phyloP scores from a whole-genome alignment of 2,797 vertebrate species.

The Rhinatrema bivittatum region DNA sequence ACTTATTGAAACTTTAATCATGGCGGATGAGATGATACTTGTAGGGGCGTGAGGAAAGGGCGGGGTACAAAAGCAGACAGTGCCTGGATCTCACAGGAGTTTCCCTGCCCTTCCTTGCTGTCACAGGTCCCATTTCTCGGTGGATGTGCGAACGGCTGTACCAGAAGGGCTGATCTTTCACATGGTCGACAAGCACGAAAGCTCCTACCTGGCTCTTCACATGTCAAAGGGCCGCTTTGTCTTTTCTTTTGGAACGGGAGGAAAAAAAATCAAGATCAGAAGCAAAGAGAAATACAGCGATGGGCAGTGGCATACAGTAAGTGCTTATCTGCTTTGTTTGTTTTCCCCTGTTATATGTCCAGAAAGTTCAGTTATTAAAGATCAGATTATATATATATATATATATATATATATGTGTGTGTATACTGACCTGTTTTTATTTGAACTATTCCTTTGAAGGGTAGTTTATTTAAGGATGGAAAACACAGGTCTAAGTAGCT shows the following conservation, averaged over 20 bases:
- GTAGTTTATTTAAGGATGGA: too few relatives aligned
- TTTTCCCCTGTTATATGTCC: too few relatives aligned
- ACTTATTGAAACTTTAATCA: too few relatives aligned
- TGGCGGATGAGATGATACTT: too few relatives aligned
- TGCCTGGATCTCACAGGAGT: neutral
- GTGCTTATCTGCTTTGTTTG: conserved; percentile 16
- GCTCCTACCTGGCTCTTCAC: conserved; percentile 68
- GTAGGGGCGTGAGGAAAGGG: neutral
- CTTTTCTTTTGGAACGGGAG: conserved; percentile 56
- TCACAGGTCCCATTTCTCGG: conserved; percentile 70
- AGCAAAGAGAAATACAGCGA: conserved; percentile 78
- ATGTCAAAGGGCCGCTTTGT: conserved; percentile 78
- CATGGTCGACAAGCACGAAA: conserved; percentile 49
- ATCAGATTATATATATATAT: too few relatives aligned
- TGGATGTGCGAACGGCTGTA: conserved; percentile 71
- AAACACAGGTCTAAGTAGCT: too few relatives aligned
- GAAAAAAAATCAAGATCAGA: conserved; percentile 67
- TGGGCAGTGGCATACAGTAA: conserved; percentile 87
- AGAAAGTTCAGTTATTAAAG: too few relatives aligned
- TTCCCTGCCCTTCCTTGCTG: neutral
- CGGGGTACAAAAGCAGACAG: neutral
- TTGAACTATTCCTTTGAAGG: too few relatives aligned
- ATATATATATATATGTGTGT: too few relatives aligned
- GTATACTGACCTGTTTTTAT: too few relatives aligned
- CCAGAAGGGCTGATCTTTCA: conserved; percentile 76